These are phyloP conservation scores for Drosophila birchii DNA, from an alignment of 2,888 invertebrate genomes.

Conservation along the genomic window DNA sequence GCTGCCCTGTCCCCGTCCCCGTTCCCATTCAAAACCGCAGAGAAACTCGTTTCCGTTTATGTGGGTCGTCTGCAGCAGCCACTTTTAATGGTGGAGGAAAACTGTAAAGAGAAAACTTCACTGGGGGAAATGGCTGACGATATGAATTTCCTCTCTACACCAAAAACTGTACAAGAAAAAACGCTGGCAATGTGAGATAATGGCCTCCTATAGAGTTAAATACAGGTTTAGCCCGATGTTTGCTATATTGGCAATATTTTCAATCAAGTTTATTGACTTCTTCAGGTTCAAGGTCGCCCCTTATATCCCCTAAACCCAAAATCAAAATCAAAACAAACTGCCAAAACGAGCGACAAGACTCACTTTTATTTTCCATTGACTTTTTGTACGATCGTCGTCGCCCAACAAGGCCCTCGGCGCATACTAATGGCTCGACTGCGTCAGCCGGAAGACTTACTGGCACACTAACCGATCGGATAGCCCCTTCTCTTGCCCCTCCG, in stretches of 20 bases:
- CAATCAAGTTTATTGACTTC: conserved; percentile 70
- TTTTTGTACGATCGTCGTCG: conserved; percentile 29
- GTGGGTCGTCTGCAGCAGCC: conserved; percentile 63
- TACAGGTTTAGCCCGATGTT: background rate
- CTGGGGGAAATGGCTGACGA: conserved; percentile 13
- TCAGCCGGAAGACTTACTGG: conserved; percentile 58
- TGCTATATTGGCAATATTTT: background rate
- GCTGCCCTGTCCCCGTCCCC: conserved; percentile 18
- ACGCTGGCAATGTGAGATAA: background rate
- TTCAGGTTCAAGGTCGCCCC: conserved; percentile 74
- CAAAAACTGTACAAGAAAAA: background rate
- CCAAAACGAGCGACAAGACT: conserved; percentile 52
- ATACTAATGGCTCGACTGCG: conserved; percentile 65
- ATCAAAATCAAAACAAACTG: conserved; percentile 61
- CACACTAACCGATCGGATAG: conserved; percentile 58
- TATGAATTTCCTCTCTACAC: conserved; percentile 9
- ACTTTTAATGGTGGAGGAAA: conserved; percentile 27
- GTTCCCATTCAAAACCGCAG: conserved; percentile 34
- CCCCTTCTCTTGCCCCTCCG: background rate
- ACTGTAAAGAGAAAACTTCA: conserved; percentile 51
- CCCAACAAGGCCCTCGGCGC: conserved; percentile 53
- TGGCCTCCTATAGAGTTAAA: background rate
- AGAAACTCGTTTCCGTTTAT: conserved; percentile 65
- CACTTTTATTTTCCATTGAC: conserved; percentile 65
- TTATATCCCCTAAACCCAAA: background rate